Conservation (phyloP, 2,797 vertebrate species). For the Lateolabrax maculatus region DNA sequence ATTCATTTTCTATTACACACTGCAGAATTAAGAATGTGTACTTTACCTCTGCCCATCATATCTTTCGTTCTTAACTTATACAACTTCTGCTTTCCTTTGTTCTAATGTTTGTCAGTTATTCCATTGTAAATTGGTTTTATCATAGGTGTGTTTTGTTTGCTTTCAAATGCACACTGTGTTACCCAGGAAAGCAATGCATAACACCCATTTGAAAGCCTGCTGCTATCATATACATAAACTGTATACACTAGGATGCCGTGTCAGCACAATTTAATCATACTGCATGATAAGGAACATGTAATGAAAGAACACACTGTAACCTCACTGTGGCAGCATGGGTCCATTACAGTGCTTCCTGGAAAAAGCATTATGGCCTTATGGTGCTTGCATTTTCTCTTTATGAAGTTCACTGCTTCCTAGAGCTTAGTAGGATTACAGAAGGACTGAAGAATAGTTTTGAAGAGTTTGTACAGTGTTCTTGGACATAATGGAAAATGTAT, state of each 20-base stretch:
- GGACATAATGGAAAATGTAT: neutral
- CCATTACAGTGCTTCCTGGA: neutral
- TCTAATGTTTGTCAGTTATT: neutral
- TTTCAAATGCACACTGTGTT: neutral
- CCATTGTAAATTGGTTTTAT: neutral
- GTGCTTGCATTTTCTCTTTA: slow-evolving; percentile 3
- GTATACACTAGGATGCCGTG: neutral
- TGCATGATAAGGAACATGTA: neutral
- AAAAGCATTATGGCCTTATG: neutral
- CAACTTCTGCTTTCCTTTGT: slow-evolving; percentile 13
- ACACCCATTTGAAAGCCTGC: neutral
- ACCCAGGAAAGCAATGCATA: neutral
- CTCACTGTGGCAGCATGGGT: neutral
- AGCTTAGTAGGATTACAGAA: neutral
- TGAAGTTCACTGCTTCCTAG: slow-evolving; percentile 1
- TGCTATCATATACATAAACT: neutral
- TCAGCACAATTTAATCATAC: neutral
- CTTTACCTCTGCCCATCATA: neutral
- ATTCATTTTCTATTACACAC: neutral
- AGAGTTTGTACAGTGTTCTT: neutral
- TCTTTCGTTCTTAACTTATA: neutral
- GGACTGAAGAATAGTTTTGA: neutral
- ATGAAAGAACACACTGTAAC: slow-evolving; percentile 6
- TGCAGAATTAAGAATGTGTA: neutral
- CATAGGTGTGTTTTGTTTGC: neutral